These are phyloP conservation scores for Platysternon megacephalum DNA, from an alignment of 2,113 vertebrate species.

Conservation along the genomic window DNA sequence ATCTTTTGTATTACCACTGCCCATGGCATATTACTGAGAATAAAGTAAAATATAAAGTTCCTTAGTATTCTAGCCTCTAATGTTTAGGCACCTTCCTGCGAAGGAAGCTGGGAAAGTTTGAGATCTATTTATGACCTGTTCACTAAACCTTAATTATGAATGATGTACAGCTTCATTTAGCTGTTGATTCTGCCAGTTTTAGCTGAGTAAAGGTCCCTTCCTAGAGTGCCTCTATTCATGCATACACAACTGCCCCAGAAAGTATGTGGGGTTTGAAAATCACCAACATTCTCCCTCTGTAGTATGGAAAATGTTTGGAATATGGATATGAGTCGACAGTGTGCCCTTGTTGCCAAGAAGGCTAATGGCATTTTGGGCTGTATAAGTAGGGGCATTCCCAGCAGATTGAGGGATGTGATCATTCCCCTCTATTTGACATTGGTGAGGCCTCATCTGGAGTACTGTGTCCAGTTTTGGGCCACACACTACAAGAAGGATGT, in stretches of 20 bases:
- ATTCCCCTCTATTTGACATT: too few species aligned
- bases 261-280: background rate
- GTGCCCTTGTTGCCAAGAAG: too few species aligned
- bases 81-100: background rate
- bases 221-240: background rate
- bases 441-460: too few species aligned
- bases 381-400: too few species aligned
- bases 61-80: too few species aligned
- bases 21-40: too few species aligned
- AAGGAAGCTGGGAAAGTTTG: background rate
- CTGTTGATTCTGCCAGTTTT: background rate
- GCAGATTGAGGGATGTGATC: too few species aligned
- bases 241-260: background rate
- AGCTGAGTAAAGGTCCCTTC: background rate
- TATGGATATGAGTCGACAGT: too few species aligned
- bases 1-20: too few species aligned
- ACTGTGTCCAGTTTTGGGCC: too few species aligned
- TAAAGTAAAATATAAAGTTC: background rate
- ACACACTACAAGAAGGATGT: too few species aligned
- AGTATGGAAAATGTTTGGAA: background rate
- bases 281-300: background rate
- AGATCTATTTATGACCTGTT: background rate
- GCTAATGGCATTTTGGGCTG: too few species aligned
- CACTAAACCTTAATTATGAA: background rate
- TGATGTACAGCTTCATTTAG: background rate